Evolutionary conservation across 2,113 vertebrate species (phyloP), one percentile per base, ranked within the genome.

Genomic region (Chascanopsetta lugubris): DNA sequence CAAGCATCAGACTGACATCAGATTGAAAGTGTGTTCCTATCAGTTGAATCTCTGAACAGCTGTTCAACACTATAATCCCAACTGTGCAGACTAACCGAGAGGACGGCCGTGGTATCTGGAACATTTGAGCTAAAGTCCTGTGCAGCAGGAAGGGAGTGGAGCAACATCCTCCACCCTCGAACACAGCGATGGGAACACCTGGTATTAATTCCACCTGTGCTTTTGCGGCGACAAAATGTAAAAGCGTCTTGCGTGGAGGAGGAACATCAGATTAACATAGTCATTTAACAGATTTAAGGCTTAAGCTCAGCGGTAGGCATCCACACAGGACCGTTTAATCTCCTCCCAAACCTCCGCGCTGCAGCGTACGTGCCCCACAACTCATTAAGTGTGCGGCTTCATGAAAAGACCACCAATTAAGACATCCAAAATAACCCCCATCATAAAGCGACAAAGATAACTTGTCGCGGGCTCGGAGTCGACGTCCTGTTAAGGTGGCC

Each of bases 391-490:
- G 30, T 22, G 60, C 22, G 11, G 61, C 56, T 61, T 78, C 42
- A 48, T 47, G 29, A 79, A 77, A 70, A 68, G 57, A 64, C 81
- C 69, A 61, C 72, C 69, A 85, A 82, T 83, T 85, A 81, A 70
- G 80, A 81, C 61, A 63, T 73, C 72, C 73, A 85, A 87, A 89
- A 88, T 88, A 88, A 85, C 66, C 55, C 61, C 26, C 67, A 64
- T 61, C 75, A 77, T 87, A 80, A 88, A 89, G 55, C 48, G 55
- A 77, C 69, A 83, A 89, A 85, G 70, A 86, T 86, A 86, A 83
- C 76, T 66, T 64, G 29, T 77, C 45, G 49, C 61, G 77, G 46
- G 34, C 72, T 63, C 74, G 64, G 30, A 74, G 48, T 30, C 63
- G 55, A 74, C 69, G 60, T 75, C 72, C 84, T 43, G 24, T 87